Evolutionary conservation across 2,888 invertebrate genomes (phyloP).

Genomic region (Cryptops parisi): DNA sequence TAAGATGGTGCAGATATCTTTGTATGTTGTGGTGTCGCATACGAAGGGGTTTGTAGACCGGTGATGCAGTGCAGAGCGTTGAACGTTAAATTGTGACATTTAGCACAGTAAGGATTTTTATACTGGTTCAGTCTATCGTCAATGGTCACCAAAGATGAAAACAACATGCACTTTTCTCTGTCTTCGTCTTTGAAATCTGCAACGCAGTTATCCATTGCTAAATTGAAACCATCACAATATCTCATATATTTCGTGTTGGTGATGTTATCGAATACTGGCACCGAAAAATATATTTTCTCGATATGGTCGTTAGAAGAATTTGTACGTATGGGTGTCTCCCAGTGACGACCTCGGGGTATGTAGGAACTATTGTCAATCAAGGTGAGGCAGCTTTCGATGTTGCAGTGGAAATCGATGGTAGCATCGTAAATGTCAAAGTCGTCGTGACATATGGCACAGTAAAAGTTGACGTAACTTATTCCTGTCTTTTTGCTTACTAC

Average conservation of each 20-base stretch:
- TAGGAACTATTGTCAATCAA: not conserved
- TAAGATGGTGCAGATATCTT: not conserved
- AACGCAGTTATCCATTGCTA: not conserved
- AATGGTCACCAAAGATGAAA: not conserved
- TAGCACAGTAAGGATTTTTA: not conserved
- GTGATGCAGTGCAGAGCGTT: not conserved
- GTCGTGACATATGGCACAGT: constrained; percentile 20
- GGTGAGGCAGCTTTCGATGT: not conserved
- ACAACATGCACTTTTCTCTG: not conserved
- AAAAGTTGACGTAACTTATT: constrained; percentile 19
- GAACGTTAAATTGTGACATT: not conserved
- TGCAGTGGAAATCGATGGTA: not conserved
- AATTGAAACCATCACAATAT: not conserved
- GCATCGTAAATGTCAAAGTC: constrained; percentile 6
- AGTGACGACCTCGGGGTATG: not conserved
- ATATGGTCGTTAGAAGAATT: not conserved
- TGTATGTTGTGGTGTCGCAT: not conserved
- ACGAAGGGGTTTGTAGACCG: not conserved
- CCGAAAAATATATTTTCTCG: not conserved
- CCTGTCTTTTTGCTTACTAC: constrained; percentile 15
- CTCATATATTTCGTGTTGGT: not conserved
- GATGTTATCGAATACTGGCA: not conserved
- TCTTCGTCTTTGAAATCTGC: not conserved
- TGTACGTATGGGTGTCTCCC: not conserved
- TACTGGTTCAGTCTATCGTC: not conserved